phyloP scores from a whole-genome alignment of 1,140 invertebrate species.

The Trigoniulus corallinus region DNA sequence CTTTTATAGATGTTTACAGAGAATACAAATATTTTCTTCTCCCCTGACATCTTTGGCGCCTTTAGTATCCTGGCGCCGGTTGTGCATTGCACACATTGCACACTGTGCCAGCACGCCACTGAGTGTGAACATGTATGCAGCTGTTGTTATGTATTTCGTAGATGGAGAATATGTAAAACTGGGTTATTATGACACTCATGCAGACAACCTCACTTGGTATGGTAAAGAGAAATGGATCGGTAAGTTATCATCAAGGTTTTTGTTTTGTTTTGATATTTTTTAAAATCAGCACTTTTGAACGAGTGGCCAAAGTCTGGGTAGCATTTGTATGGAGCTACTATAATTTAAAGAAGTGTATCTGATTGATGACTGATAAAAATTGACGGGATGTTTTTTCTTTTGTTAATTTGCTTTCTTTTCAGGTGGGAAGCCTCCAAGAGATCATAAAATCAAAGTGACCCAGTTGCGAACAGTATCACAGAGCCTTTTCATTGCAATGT shows the following conservation, averaged over 20 bases:
- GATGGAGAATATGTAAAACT: conserved; percentile 86
- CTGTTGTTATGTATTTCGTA: conserved; percentile 16
- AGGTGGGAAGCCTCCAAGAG: conserved; percentile 70
- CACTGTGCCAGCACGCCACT: no score
- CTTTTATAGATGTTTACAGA: no score
- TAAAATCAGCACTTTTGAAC: no score
- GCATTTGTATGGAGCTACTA: no score
- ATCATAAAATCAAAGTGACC: conserved; percentile 73
- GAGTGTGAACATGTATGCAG: background rate
- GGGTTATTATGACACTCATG: conserved; percentile 92
- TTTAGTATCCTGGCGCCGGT: no score
- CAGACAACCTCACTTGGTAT: conserved; percentile 86
- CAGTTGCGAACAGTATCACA: conserved; percentile 69
- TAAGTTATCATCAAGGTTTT: conserved; percentile 20
- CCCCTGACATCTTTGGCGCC: no score
- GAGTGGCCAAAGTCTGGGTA: no score
- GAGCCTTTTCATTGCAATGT: conserved; percentile 78
- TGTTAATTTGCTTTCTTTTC: conserved; percentile 9
- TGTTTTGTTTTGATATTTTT: background rate
- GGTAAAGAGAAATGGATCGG: conserved; percentile 78
- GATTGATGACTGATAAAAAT: no score
- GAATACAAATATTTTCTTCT: no score
- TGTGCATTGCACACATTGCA: no score
- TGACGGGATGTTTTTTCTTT: no score
- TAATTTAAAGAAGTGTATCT: no score